Evolutionary conservation across 1,140 invertebrate genomes (phyloP), one percentile per base, ranked within the genome.

Genomic region (Adoxophyes honmai): DNA sequence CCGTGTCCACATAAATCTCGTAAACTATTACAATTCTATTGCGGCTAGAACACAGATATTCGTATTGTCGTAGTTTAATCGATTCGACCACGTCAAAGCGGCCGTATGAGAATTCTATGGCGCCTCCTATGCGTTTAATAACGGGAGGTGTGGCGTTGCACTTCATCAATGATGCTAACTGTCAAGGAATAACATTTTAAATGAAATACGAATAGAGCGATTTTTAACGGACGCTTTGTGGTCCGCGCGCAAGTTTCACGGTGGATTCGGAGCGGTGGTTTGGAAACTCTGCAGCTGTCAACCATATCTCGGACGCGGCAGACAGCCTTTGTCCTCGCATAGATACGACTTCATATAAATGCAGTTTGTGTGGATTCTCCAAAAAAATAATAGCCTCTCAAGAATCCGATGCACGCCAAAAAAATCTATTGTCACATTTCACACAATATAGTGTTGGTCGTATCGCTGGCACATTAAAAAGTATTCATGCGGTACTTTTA

Each of bases 401-500:
- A 84, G 81, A 81, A 71, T 75, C 69, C 63, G 74, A 63, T 75
- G 70, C 70, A 71, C 78, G 66, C 72, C 60, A 79, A 86, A 83
- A 86, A 88, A 85, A 74, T 62, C 75, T 73, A 78, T 86, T 84
- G 79, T 82, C 55, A 71, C 58, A 48, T 68, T 57, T 16, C 57
- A 70, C 67, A 82, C 73, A 82, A 85, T 81, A 66, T 72, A 64
- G 66, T 68, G 75, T 75, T 83, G 79, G 82, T 79, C 82, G 82
- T 84, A 86, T 86, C 82, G 76, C 76, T 86, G 79, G 79, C 82
- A 73, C 78, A 86, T 87, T 87, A 87, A 87, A 87, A 86, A 86
- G 84, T 83, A 87, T 87, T 87, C 84, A 86, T 78, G 78, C 76
- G 78, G 79, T 81, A 78, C 81, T 70, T 69, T 86, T 79, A 70